Evolutionary conservation across 2,113 vertebrate species (phyloP), one percentile per base, ranked within the genome.

Genomic region (Pelusios castaneus): DNA sequence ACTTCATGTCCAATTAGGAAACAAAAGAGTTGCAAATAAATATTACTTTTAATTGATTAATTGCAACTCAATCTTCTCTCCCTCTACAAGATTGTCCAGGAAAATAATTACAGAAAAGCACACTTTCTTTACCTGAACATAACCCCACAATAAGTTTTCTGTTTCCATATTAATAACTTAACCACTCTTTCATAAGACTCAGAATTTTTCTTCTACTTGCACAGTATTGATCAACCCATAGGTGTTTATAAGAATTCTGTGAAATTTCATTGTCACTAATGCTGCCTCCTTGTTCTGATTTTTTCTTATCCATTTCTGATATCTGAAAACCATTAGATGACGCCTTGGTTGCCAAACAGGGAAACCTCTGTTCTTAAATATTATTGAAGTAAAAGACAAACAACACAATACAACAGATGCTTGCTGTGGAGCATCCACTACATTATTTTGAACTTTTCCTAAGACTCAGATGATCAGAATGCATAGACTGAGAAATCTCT

Each of bases 381-480:
- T 86, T 93, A 43, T 16, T 94, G 90, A 70, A 79, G 34, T 70
- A 83, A 77, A 60, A 79, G 67, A 89, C 25, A 87, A 88, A 81
- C 2, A 58, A 58, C 56, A 13, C 1, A 55, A 17, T 55, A 8
- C 12, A 89, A 81, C 51, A 93, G 84, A 88, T 7, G 75, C 17
- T 25, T 79, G 34, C 77, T 43, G 22, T 70, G 58, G 5, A 81
- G 51, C 8, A 82, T 60, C 87, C 54, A 67, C 16, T 89, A 60
- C 43, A 63, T 51, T 87, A 31, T 88, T 94, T 67, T 86, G n/a
- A 96, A 80, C 60, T 55, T 47, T 89, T 96, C 79, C 93, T 58
- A 85, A 94, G 95, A 84, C 45, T 88, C 96, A 90, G 78, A 80
- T 79, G 75, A 91, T 92, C 76, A 34, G 83, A 93, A 82, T 22